A percentile compares a stretch with the other conserved stretches of the same genome.
Conservation (phyloP, 2,888 invertebrate species). For the Operophtera brumata region DNA sequence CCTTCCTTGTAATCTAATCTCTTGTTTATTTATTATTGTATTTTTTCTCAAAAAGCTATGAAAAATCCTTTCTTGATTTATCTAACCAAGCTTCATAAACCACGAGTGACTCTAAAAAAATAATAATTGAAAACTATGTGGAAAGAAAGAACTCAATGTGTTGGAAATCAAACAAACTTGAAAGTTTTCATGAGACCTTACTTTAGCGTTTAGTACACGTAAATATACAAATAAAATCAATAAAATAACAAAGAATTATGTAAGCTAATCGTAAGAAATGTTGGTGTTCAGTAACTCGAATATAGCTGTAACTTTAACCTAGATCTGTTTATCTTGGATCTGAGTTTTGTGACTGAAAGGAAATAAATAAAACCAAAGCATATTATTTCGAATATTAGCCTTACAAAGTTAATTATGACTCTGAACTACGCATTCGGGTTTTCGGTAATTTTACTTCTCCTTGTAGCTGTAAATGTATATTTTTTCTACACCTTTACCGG, state of each 20-base stretch:
- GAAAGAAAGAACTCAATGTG: not conserved
- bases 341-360: constrained; percentile 7
- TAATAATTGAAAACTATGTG: not conserved
- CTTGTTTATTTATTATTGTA: too few relatives aligned
- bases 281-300: too few relatives aligned
- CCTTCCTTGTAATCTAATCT: too few relatives aligned
- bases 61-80: too few relatives aligned
- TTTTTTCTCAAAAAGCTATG: too few relatives aligned
- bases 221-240: not conserved
- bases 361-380: not conserved
- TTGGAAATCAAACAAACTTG: constrained; percentile 2
- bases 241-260: too few relatives aligned
- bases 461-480: constrained; percentile 69
- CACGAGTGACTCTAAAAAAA: too few relatives aligned
- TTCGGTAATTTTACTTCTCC: constrained; percentile 63
- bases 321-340: constrained; percentile 13
- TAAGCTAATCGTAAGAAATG: too few relatives aligned
- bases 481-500: constrained; percentile 68
- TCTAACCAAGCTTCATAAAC: too few relatives aligned
- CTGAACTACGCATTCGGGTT: constrained; percentile 73
- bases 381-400: not conserved
- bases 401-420: constrained; percentile 51
- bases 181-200: not conserved
- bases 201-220: not conserved
- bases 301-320: not conserved